Evolutionary conservation across 1,140 invertebrate species (phyloP), one percentile per base, ranked within the genome.

Genomic region (Latrodectus geometricus): DNA sequence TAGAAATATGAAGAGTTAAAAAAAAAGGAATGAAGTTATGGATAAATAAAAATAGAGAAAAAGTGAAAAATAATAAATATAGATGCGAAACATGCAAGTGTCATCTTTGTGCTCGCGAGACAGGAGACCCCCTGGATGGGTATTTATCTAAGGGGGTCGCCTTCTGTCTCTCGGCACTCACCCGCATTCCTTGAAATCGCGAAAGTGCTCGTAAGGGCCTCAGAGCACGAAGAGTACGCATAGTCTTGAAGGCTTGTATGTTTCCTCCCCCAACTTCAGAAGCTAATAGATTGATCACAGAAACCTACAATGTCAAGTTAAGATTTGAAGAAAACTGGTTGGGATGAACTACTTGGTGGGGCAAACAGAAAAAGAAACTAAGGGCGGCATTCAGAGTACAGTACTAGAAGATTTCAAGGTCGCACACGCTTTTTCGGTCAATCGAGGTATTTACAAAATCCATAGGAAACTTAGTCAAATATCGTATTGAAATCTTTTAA

Each of bases 171-270:
- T 78, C 74, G 76, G 85, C 78, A 95, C 95, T 93, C 96, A 97
- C 96, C 95, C 96, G 95, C 97, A 98, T 98, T 93, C 97, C 97
- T 94, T 98, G 96, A 96, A 97, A 97, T 93, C 96, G 94, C 93
- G 96, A 97, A 95, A 98, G 96, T 91, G 96, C 97, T 77, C 89
- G 74, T 92, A 98, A 94, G 91, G 96, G 96, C 92, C 97, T 95
- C 92, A 98, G 94, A 92, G 97, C 97, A 93, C 97, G 95, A 91
- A 98, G 94, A 90, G 97, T 97, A 94, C 96, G 93, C 97, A 98
- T 98, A 92, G 97, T 97, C 96, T 97, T 97, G 95, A 98, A 97
- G 92, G 96, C 97, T 94, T 97, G 96, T 94, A 97, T 97, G 93
- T 96, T 96, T 91, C 96, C 96, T 91, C 95, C 96, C 92, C 96